These are phyloP conservation scores for Pollimyrus isidori DNA, from an alignment of 2,113 vertebrate species.

Conservation along the genomic window DNA sequence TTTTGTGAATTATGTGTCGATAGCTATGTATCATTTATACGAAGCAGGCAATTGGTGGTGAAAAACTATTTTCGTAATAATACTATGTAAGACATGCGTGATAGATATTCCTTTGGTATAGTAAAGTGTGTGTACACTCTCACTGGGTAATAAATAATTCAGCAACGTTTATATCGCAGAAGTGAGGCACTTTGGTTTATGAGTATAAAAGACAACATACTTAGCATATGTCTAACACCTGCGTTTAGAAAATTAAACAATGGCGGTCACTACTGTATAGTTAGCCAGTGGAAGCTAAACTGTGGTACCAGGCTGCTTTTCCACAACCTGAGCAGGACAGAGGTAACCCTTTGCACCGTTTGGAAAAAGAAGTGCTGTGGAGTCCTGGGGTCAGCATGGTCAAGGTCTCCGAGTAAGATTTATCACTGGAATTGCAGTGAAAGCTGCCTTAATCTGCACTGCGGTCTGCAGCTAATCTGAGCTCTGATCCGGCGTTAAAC, in stretches of 20 bases:
- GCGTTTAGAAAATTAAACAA: background rate
- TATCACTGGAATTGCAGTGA: background rate
- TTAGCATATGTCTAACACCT: background rate
- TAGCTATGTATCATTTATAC: background rate
- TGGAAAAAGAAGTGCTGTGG: too few relatives aligned
- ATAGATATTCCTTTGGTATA: background rate
- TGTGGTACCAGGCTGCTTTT: background rate
- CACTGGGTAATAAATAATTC: background rate
- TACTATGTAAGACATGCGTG: background rate
- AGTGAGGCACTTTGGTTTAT: background rate
- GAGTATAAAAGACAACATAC: conserved; percentile 5
- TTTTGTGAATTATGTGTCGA: background rate
- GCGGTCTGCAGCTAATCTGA: background rate
- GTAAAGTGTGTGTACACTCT: conserved; percentile 1
- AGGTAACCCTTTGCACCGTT: background rate
- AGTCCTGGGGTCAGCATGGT: background rate
- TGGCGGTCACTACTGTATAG: background rate
- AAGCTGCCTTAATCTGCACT: background rate
- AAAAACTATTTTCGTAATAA: background rate
- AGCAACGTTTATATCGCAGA: background rate
- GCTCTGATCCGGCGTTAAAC: background rate
- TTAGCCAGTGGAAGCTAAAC: background rate
- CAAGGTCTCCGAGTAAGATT: background rate
- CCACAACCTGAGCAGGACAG: background rate
- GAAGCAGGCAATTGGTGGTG: background rate